Base-by-base conservation (phyloP, 2,113 vertebrate species). In the Laticauda laticaudata region DNA sequence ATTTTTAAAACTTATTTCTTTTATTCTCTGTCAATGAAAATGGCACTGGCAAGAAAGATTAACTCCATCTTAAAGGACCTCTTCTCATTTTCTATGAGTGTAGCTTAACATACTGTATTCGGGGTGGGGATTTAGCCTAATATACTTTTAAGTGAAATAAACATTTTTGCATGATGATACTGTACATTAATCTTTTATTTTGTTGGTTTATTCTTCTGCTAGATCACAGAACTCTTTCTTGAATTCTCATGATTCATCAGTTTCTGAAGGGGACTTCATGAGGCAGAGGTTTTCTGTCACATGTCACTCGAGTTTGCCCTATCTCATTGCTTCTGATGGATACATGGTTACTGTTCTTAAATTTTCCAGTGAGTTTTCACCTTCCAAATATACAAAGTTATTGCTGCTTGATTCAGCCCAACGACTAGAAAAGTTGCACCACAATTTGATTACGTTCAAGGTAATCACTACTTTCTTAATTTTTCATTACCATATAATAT, bases 321-420 rank as follows among this genome's bases (percentile, higher is more conserved):
- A 98, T 97, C 97, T 99, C 92, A 95, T 99, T 61, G 97, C 99
- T 91, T 99, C 99, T 56, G 99, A 99, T 94, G 99, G 99, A 24
- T 99, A 99, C 94, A 98, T 99, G 98, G 94, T 98, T 94, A 99
- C 99, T 5, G 97, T 98, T 3, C 97, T 99, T 90, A 97, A 96
- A 61, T 96, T 98, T 92, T 94, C 96, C 12, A 97, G 96, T 20
- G 96, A 61, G 45, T 93, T 98, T 51, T 98, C 98, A n/a, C 97
- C 99, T 0, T 96, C 97, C 3, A 56, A 94, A 21, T 95, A 99
- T 91, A 59, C 98, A 92, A 98, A 97, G 95, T 94, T 96, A 0
- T 96, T 99, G 86, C 96, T 99, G 1, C 97, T 98, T 91, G 98
- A 99, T 93, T 96, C 98, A 45, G 93, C 97, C 5, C 97, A 97